Base-by-base conservation (phyloP, 2,113 vertebrate genomes). In the Crypturellus undulatus region DNA sequence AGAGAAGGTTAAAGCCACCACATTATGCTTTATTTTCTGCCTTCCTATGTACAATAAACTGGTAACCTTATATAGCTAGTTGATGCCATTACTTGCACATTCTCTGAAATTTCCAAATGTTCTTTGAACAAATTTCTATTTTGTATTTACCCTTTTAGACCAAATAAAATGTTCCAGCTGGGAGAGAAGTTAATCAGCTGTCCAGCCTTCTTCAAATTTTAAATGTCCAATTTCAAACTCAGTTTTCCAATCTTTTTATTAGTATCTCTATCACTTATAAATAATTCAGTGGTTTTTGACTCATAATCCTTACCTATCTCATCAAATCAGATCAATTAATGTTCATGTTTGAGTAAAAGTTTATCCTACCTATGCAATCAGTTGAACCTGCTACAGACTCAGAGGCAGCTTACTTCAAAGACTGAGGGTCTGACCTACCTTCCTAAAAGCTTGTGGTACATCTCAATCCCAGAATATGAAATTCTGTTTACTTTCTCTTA, bases 251-350 rank as follows among this genome's bases (percentile, higher is more conserved):
- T 64, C 22, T 71, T 71, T 77, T 79, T 76, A 79, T 8, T 82
- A 71, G 9, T 38, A 76, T 59, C 6, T 90, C 75, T 87, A 76
- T 38, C 17, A 69, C 59, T 69, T 32, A 30, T 32, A 58, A 58
- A 58, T 58, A 90, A 92, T 92, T 90, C 93, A 32, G 34, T 65
- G 6, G 42, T 60, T 94, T 95, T 76, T 92, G 34, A 84, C 32
- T 79, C 5, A 14, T 76, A 87, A 92, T 68, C 60, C 26, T 85
- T 70, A 91, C 20, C 54, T 73, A n/a, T 69, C 80, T 90, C 36
- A 68, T 72, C n/a, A 93, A 89, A 82, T 25, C 18, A n/a, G 7
- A 79, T 64, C 4, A 82, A 79, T 68, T 14, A 60, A 28, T 9
- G 40, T 24, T n/a, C 30, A 5, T 38, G 32, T 40, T 11, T 82